These are phyloP conservation scores for Triops cancriformis DNA, from an alignment of 1,140 invertebrate genomes.

Conservation along the genomic window DNA sequence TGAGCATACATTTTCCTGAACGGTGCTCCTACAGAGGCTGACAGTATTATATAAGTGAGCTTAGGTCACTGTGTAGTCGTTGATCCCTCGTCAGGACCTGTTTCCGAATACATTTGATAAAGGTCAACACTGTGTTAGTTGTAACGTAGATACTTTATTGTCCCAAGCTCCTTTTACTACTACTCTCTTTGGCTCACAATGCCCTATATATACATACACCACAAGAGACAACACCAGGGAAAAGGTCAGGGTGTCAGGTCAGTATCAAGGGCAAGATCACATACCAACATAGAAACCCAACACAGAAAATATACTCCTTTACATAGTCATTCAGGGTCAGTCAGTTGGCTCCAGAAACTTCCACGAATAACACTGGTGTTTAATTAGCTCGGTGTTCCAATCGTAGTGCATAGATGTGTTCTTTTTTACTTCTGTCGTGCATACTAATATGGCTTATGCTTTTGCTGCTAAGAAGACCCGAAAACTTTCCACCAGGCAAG, in stretches of 20 bases:
- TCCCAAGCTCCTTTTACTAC: too few relatives aligned
- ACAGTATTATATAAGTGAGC: not conserved
- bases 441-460: not conserved
- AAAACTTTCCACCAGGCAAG: slow-evolving; percentile 25
- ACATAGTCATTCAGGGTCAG: not conserved
- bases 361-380: too few relatives aligned
- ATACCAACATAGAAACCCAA: too few relatives aligned
- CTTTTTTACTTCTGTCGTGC: not conserved
- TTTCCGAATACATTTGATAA: not conserved
- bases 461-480: not conserved
- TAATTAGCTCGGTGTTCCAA: not conserved
- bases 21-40: too few relatives aligned
- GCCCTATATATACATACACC: too few relatives aligned
- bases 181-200: too few relatives aligned
- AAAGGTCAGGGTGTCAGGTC: too few relatives aligned
- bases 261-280: too few relatives aligned
- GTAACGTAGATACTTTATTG: too few relatives aligned
- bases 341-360: not conserved
- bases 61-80: not conserved
- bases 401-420: not conserved
- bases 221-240: too few relatives aligned
- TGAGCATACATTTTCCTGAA: too few relatives aligned
- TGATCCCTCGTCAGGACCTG: not conserved
- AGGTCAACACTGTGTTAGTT: not conserved
- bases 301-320: too few relatives aligned